Conservation (phyloP, 2,888 invertebrate species). For the Pseudococcus longispinus region DNA sequence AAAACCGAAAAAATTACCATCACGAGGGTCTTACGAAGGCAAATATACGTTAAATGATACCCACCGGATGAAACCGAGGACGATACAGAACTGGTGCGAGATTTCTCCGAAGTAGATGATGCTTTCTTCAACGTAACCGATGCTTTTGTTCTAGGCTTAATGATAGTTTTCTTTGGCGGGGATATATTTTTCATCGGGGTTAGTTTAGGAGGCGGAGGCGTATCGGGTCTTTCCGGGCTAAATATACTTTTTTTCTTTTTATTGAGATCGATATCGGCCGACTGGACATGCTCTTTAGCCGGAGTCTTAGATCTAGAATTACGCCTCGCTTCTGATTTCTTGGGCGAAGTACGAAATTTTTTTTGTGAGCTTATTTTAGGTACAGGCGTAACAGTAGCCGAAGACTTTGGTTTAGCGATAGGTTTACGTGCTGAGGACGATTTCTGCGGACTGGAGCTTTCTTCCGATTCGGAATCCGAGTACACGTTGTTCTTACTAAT, state of each 20-base stretch:
- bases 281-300: conserved; percentile 38
- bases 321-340: conserved; percentile 25
- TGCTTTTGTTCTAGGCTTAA: conserved; percentile 63
- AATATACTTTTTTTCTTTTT: conserved; percentile 69
- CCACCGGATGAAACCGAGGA: conserved; percentile 56
- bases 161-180: conserved; percentile 57
- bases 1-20: too few species aligned
- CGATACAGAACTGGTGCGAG: conserved; percentile 56
- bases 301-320: conserved; percentile 52
- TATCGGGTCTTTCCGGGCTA: conserved; percentile 80
- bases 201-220: conserved; percentile 65
- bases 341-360: conserved; percentile 40
- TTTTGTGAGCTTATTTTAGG: conserved; percentile 35
- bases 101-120: conserved; percentile 57
- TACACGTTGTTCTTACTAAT: conserved; percentile 43
- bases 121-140: conserved; percentile 59
- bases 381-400: conserved; percentile 41
- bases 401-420: conserved; percentile 40
- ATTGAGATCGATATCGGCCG: conserved; percentile 32
- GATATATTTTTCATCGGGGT: conserved; percentile 62
- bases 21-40: too few species aligned
- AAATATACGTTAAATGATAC: not conserved
- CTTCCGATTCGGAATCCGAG: conserved; percentile 48
- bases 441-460: conserved; percentile 42
- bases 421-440: conserved; percentile 43